Percentiles rank a stretch among this genome's conserved stretches.
phyloP scores from a whole-genome alignment of 1,140 invertebrate species.

The Hypsibius dujardini region DNA sequence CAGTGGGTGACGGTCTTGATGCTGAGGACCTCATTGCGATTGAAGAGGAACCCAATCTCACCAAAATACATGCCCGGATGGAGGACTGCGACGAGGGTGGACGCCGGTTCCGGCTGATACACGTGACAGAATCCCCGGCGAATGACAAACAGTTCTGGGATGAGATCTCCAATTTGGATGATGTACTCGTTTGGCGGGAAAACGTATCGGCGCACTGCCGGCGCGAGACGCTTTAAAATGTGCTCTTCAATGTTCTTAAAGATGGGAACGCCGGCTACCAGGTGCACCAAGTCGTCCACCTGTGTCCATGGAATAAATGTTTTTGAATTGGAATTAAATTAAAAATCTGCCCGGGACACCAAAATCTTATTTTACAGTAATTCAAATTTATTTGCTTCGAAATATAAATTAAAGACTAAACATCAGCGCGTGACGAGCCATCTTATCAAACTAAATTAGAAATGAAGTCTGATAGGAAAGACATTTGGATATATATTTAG shows the following conservation, averaged over 20 bases:
- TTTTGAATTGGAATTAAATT: not conserved
- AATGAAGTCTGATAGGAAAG: no score
- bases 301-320: not conserved
- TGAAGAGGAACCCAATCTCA: conserved; percentile 12
- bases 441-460: not conserved
- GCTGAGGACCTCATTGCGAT: not conserved
- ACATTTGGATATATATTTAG: no score
- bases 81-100: not conserved
- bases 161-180: not conserved
- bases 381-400: no score
- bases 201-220: conserved; percentile 3
- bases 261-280: conserved; percentile 16
- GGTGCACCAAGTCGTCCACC: conserved; percentile 7
- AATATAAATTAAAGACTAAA: no score
- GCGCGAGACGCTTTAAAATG: not conserved
- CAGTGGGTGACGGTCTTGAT: conserved; percentile 15
- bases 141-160: not conserved
- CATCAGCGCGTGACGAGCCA: not conserved
- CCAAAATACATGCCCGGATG: not conserved
- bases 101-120: not conserved
- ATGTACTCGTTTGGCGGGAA: conserved; percentile 12
- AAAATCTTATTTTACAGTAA: no score
- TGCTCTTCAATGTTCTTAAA: conserved; percentile 9
- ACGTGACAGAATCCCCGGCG: conserved; percentile 9
- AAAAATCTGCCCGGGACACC: no score